Base-by-base conservation (phyloP, 2,888 invertebrate species). In the Trypoxylon attenuatum region DNA sequence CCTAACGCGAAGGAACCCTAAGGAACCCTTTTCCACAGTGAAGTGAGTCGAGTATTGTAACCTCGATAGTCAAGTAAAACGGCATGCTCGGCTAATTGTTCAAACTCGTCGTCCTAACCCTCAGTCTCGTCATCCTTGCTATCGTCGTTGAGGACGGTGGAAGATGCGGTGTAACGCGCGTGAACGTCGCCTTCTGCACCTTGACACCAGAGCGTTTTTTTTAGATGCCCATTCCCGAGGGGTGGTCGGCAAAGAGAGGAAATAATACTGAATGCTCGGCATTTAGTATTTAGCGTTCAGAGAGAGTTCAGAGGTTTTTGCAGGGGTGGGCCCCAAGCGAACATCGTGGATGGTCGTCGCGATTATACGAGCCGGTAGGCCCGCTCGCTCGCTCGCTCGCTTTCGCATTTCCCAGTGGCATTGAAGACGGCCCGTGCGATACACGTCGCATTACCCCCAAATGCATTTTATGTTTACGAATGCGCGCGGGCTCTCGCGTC, bases 401-500 rank as follows among this genome's bases (percentile, higher is more conserved):
- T 69, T 76, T 71, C 56, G 61, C 59, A 69, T 69, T 69, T 58
- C 71, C 70, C 77, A 78, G 74, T 79, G 74, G 76, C 79, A 82
- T 82, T 84, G 80, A 84, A 82, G 79, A 78, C 67, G 64, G 64
- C 69, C 63, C 56, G 73, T 65, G 62, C 69, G 75, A 80, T 80
- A 81, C 80, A 82, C 82, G 82, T 82, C 79, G 72, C 84, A 79
- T 84, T 84, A 81, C 78, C 80, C 79, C 76, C 78, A 82, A 84
- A 84, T 81, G 78, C 78, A 78, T 80, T 80, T 74, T 76, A 74
- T 71, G 78, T 76, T 72, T 65, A 57, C 64, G 54, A 69, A 63
- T 67, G 61, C 56, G 67, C 69, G 52, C 69, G 62, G 51, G 53
- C 71, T 67, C 59, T 38, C 65, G 53, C 56, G 56, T 33, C 62